These are phyloP conservation scores for Mesaphorura yosii DNA, from an alignment of 1,140 invertebrate genomes.

Conservation along the genomic window DNA sequence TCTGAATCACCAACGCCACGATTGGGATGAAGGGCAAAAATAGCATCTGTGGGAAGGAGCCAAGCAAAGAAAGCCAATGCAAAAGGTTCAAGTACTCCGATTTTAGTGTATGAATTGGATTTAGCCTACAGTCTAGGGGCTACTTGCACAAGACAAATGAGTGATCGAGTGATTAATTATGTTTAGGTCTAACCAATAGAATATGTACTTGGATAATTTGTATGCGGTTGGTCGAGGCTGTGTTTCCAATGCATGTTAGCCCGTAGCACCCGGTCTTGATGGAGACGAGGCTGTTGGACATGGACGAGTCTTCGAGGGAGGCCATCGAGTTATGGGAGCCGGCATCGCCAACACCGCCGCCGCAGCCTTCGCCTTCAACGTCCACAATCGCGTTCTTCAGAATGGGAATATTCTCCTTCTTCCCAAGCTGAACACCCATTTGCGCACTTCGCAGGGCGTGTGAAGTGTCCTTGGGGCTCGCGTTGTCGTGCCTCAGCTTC, in stretches of 20 bases:
- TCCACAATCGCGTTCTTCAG: too few relatives aligned
- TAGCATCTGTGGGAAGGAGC: slow-evolving; percentile 34
- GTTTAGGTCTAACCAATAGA: background rate
- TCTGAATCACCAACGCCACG: slow-evolving; percentile 37
- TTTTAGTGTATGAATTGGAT: background rate
- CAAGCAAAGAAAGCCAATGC: background rate
- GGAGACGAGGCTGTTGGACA: slow-evolving; percentile 21
- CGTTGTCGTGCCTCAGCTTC: too few relatives aligned
- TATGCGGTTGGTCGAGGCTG: background rate
- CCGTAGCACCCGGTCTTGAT: slow-evolving; percentile 13
- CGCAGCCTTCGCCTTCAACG: too few relatives aligned
- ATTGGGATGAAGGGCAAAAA: slow-evolving; percentile 38
- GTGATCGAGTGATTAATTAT: too few relatives aligned
- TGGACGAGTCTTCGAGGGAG: slow-evolving; percentile 23
- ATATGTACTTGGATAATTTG: background rate
- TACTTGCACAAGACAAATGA: too few relatives aligned
- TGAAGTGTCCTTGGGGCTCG: too few relatives aligned
- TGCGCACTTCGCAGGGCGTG: too few relatives aligned
- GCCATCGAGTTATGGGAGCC: slow-evolving; percentile 18
- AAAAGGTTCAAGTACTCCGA: background rate
- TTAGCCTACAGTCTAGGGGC: background rate
- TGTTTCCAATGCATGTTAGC: slow-evolving; percentile 2
- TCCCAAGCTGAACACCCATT: too few relatives aligned
- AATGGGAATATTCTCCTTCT: too few relatives aligned
- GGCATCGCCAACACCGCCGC: too few relatives aligned